phyloP scores from a whole-genome alignment of 2,113 vertebrate genomes.

The Xiphophorus maculatus region DNA sequence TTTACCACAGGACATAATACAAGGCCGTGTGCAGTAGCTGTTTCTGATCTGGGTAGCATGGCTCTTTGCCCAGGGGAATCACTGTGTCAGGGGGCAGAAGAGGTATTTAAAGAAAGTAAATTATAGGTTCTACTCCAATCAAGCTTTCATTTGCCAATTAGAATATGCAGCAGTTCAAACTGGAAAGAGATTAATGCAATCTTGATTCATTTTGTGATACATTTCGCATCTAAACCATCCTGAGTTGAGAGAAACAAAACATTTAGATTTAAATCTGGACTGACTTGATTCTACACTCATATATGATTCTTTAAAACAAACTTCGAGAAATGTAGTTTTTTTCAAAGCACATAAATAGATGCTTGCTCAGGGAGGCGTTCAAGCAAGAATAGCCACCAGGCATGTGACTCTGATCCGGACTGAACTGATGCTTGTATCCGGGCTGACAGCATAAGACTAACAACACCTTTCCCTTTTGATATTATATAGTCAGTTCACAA shows the following conservation, averaged over 20 bases:
- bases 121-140: not conserved
- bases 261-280: no score
- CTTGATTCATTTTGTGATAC: not conserved
- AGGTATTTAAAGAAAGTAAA: not conserved
- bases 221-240: not conserved
- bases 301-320: no score
- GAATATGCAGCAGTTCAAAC: no score
- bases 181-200: not conserved
- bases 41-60: not conserved
- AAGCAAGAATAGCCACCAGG: no score
- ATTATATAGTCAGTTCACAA: not conserved
- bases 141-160: not conserved
- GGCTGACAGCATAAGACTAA: not conserved
- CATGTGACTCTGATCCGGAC: not conserved
- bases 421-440: not conserved
- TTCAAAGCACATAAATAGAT: no score
- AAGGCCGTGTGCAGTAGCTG: not conserved
- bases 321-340: no score
- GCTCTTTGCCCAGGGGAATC: not conserved
- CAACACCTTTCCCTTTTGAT: not conserved
- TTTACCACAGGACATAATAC: not conserved
- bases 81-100: not conserved
- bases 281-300: not conserved
- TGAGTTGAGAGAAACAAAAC: not conserved
- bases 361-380: no score